These are phyloP conservation scores for Pogonognathellus flavescens DNA, from an alignment of 1,140 invertebrate species.

Conservation along the genomic window DNA sequence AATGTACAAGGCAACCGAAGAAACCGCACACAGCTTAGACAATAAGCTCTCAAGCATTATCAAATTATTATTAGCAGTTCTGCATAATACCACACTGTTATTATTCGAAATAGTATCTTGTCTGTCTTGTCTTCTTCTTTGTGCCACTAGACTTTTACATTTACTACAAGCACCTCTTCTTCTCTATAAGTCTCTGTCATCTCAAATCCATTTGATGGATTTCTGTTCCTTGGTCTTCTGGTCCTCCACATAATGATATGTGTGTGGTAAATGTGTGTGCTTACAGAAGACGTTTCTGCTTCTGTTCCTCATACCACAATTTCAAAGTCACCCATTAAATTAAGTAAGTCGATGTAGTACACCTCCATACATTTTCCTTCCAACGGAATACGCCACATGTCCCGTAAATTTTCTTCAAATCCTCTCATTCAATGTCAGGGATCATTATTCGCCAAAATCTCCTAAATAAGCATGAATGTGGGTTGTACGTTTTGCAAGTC, in stretches of 20 bases:
- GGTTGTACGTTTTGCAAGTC: too few relatives aligned
- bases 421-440: conserved; percentile 19
- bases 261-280: background rate
- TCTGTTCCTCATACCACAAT: background rate
- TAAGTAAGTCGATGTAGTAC: background rate
- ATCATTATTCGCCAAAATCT: background rate
- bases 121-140: too few relatives aligned
- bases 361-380: conserved; percentile 15
- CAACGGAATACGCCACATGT: conserved; percentile 37
- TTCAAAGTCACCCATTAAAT: conserved; percentile 21
- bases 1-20: background rate
- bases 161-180: too few relatives aligned
- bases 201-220: too few relatives aligned
- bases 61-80: conserved; percentile 11
- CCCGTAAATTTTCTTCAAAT: conserved; percentile 37
- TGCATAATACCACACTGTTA: too few relatives aligned
- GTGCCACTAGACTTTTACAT: too few relatives aligned
- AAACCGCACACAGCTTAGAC: background rate
- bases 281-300: background rate
- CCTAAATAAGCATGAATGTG: too few relatives aligned
- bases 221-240: too few relatives aligned
- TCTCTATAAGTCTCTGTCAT: too few relatives aligned
- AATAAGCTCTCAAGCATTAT: background rate
- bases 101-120: too few relatives aligned
- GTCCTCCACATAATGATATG: too few relatives aligned